These are phyloP conservation scores for Apantesis nais DNA, from an alignment of 2,888 invertebrate genomes.

Conservation along the genomic window DNA sequence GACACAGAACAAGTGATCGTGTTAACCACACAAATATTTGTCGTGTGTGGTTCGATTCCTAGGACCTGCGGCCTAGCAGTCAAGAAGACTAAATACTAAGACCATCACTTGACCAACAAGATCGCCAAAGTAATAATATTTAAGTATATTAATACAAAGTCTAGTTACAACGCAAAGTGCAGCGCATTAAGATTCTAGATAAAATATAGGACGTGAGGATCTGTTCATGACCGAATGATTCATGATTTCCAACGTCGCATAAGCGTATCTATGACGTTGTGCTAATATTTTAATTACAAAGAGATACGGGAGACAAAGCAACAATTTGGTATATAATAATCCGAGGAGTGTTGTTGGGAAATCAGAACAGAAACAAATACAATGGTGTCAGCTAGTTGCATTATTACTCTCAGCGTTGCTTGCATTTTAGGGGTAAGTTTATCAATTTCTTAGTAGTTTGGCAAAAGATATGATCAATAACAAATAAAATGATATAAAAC, in stretches of 20 bases:
- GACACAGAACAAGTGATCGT: no score
- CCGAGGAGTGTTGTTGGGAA: constrained; percentile 20
- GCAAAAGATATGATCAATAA: no score
- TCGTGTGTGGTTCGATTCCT: no score
- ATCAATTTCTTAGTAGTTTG: neutral
- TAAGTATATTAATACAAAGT: neutral
- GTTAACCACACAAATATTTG: no score
- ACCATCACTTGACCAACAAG: no score
- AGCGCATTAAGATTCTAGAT: neutral
- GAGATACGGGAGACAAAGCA: constrained; percentile 33
- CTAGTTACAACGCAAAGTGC: neutral
- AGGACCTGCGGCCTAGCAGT: no score
- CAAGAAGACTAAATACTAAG: no score
- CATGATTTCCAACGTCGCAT: neutral
- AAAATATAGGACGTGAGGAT: neutral
- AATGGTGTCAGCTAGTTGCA: constrained; percentile 51
- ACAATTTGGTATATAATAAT: constrained; percentile 33
- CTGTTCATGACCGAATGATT: neutral
- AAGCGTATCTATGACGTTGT: constrained; percentile 26
- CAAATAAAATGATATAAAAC: no score
- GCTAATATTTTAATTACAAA: constrained; percentile 22
- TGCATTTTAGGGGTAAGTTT: constrained; percentile 51
- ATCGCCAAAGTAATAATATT: no score
- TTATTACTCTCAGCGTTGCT: constrained; percentile 44
- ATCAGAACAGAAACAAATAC: constrained; percentile 24